These are phyloP conservation scores for Hypomecis punctinalis DNA, from an alignment of 2,888 invertebrate species.

Conservation along the genomic window DNA sequence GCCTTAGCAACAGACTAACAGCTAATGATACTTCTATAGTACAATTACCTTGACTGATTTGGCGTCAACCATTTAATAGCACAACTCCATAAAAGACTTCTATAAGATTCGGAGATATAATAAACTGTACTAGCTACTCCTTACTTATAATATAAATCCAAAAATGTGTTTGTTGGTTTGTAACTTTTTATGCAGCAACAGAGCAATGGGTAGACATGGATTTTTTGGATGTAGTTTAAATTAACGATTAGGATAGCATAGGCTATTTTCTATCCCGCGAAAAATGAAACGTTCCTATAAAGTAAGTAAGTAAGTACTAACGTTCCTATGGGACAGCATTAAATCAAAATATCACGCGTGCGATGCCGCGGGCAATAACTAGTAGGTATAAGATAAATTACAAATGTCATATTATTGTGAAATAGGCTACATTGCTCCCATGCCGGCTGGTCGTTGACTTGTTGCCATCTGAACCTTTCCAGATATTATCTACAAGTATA, in stretches of 20 bases:
- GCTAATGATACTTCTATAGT: neutral
- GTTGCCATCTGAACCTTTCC: constrained; percentile 14
- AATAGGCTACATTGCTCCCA: constrained; percentile 7
- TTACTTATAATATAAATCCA: no score
- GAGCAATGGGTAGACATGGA: no score
- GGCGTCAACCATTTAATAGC: constrained; percentile 1
- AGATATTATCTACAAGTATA: constrained; percentile 1
- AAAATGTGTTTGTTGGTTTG: no score
- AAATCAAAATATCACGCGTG: no score
- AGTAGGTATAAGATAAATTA: neutral
- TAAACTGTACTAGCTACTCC: no score
- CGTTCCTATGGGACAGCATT: neutral
- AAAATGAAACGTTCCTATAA: no score
- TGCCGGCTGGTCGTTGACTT: constrained; percentile 7
- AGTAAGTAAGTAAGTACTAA: no score
- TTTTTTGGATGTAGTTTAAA: no score
- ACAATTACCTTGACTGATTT: constrained; percentile 3
- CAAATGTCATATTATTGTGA: constrained; percentile 3
- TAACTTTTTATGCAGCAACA: no score
- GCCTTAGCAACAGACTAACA: constrained; percentile 10
- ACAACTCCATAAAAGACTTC: constrained; percentile 9
- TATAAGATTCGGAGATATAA: neutral
- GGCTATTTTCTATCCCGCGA: no score
- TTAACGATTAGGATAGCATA: no score
- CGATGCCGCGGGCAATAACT: no score